A percentile compares a stretch with the other conserved stretches of the same genome.
These are phyloP conservation scores for Oegoconia quadripuncta DNA, from an alignment of 2,888 invertebrate species.

Conservation along the genomic window DNA sequence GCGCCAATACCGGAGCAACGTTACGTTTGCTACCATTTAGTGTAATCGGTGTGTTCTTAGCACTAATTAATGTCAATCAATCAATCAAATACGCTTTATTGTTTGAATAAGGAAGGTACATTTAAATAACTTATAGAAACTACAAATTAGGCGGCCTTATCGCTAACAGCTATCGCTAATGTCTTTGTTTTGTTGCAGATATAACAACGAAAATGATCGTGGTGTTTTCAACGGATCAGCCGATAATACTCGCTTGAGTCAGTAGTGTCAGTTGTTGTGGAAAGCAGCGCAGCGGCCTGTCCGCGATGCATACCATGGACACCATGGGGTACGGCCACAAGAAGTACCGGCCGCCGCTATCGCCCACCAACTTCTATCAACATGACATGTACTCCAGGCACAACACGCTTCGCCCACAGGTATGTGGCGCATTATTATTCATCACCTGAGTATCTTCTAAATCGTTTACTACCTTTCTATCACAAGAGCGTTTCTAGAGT, in stretches of 20 bases:
- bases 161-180: too few relatives aligned
- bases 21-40: too few relatives aligned
- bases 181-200: constrained; percentile 21
- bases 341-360: constrained; percentile 81
- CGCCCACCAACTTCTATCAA: constrained; percentile 80
- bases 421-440: constrained; percentile 26
- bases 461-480: too few relatives aligned
- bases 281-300: constrained; percentile 27
- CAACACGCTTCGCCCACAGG: constrained; percentile 73
- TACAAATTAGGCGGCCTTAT: too few relatives aligned
- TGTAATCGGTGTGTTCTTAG: too few relatives aligned
- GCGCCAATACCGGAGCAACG: too few relatives aligned
- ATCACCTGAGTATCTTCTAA: not conserved
- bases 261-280: too few relatives aligned
- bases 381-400: constrained; percentile 75
- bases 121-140: too few relatives aligned
- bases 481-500: too few relatives aligned
- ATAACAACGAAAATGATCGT: constrained; percentile 15
- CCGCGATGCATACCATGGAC: constrained; percentile 78
- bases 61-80: too few relatives aligned
- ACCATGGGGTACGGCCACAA: constrained; percentile 82
- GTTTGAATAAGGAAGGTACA: too few relatives aligned
- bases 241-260: not conserved
- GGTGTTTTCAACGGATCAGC: not conserved
- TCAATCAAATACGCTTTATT: too few relatives aligned